A percentile compares a stretch with the other conserved stretches of the same genome.
Conservation (phyloP, 2,113 vertebrate species). For the Leucoraja erinaceus region DNA sequence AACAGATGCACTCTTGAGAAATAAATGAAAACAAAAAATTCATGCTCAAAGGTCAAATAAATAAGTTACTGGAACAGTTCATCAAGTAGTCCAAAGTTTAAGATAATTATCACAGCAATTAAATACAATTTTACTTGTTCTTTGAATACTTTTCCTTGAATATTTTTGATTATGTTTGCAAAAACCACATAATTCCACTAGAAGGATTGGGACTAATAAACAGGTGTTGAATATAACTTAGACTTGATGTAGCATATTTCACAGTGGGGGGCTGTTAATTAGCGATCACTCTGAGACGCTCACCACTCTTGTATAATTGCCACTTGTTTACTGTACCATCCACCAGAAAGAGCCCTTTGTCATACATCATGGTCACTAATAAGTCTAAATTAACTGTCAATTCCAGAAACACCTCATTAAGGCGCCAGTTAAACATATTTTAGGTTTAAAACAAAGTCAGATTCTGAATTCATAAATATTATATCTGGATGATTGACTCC, state of each 20-base stretch:
- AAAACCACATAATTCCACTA: neutral
- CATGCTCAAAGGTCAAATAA: neutral
- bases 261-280: neutral
- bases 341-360: neutral
- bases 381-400: neutral
- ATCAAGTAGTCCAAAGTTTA: neutral
- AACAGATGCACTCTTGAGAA: neutral
- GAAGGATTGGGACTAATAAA: neutral
- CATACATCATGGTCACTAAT: neutral
- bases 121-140: conserved; percentile 11
- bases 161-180: neutral
- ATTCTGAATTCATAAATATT: neutral
- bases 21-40: neutral
- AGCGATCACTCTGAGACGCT: neutral
- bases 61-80: neutral
- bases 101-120: neutral
- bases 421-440: neutral
- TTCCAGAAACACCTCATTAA: neutral
- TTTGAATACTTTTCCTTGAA: neutral
- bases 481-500: too few species aligned
- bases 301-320: neutral
- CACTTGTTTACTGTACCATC: neutral
- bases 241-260: neutral
- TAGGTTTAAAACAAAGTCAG: neutral
- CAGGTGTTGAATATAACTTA: neutral